Conservation (phyloP, 2,888 invertebrate species). For the Drosophila mimetica region DNA sequence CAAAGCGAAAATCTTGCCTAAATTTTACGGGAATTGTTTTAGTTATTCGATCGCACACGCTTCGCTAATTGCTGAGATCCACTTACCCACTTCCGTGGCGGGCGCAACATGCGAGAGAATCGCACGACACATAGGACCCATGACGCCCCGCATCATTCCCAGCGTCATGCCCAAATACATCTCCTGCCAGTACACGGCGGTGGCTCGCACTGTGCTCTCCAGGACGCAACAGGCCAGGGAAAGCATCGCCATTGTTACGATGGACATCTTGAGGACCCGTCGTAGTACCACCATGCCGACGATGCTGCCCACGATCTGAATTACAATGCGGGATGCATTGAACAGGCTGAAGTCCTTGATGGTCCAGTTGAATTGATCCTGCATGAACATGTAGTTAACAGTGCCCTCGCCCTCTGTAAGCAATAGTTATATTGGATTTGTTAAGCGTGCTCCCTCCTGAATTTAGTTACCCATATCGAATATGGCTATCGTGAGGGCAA, state of each 20-base stretch:
- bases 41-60: not conserved
- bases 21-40: not conserved
- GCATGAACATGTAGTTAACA: constrained; percentile 86
- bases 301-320: constrained; percentile 87
- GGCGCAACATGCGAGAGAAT: constrained; percentile 83
- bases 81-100: constrained; percentile 84
- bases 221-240: constrained; percentile 79
- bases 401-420: constrained; percentile 80
- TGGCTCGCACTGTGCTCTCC: constrained; percentile 82
- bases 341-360: constrained; percentile 81
- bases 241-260: constrained; percentile 80
- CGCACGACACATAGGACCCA: constrained; percentile 84
- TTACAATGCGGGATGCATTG: constrained; percentile 85
- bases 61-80: not conserved
- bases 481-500: constrained; percentile 79
- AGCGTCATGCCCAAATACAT: constrained; percentile 81
- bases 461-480: constrained; percentile 80
- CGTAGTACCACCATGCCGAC: constrained; percentile 87
- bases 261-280: constrained; percentile 79
- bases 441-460: no score
- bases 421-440: not conserved
- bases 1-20: constrained; percentile 88
- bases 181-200: constrained; percentile 81
- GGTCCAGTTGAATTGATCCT: constrained; percentile 83
- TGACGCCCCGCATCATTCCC: constrained; percentile 81